Evolutionary conservation across 2,888 invertebrate genomes (phyloP).

Genomic region (Adela reaumurella): DNA sequence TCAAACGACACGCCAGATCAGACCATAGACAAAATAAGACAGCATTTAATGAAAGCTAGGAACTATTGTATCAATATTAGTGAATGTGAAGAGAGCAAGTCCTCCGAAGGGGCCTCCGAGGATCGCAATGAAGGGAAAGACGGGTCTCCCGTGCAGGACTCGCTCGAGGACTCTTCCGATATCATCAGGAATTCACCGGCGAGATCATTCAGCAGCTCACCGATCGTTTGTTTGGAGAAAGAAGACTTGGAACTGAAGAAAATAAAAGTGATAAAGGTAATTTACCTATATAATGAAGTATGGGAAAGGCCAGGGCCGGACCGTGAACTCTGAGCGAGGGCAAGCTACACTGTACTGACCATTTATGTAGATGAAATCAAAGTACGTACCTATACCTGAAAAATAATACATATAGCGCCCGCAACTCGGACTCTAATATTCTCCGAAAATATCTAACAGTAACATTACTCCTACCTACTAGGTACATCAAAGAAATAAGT

Average conservation of each 20-base stretch:
- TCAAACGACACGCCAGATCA: conserved; percentile 63
- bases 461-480: no score
- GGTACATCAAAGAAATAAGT: no score
- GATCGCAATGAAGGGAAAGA: background rate
- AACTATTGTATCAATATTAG: conserved; percentile 19
- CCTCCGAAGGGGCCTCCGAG: background rate
- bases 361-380: no score
- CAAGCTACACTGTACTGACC: no score
- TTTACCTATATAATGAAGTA: no score
- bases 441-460: no score
- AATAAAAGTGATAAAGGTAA: background rate
- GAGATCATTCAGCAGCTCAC: background rate
- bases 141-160: background rate
- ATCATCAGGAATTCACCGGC: background rate
- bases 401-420: no score
- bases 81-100: conserved; percentile 21
- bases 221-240: background rate
- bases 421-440: no score
- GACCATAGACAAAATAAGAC: conserved; percentile 55
- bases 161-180: background rate
- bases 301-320: no score
- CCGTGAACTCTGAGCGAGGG: no score
- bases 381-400: no score
- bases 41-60: conserved; percentile 33
- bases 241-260: background rate